Percentiles rank a stretch among this genome's conserved stretches.
Conservation (phyloP, 2,113 vertebrate species). For the Paratilapia polleni region DNA sequence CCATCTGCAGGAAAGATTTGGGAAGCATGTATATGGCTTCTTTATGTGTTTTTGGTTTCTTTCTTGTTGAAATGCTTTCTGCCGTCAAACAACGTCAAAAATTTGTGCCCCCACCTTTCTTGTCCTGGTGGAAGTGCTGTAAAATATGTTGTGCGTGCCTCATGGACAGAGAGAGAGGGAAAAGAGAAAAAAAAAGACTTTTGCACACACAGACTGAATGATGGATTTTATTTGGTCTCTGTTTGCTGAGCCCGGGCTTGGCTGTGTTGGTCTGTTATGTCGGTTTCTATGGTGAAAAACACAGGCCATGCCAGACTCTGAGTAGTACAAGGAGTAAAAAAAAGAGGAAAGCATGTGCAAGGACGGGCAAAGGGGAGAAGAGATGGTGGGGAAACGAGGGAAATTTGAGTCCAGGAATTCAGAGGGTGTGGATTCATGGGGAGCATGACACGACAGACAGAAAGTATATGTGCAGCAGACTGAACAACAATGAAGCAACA, state of each 20-base stretch:
- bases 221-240: conserved; percentile 80
- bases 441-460: conserved; percentile 44
- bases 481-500: neutral
- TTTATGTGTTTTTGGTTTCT: neutral
- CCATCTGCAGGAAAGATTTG: conserved; percentile 1
- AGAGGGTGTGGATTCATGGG: conserved; percentile 69
- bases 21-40: neutral
- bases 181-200: conserved; percentile 37
- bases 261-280: conserved; percentile 85
- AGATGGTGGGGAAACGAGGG: conserved; percentile 24
- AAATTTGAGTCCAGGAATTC: conserved; percentile 76
- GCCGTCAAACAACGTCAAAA: conserved; percentile 59
- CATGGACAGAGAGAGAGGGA: neutral
- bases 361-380: neutral
- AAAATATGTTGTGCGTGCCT: conserved; percentile 46
- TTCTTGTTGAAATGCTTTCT: conserved; percentile 26
- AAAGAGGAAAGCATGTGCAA: conserved; percentile 45
- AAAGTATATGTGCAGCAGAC: conserved; percentile 25
- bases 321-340: conserved; percentile 75
- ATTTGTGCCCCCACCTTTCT: conserved; percentile 28
- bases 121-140: conserved; percentile 45
- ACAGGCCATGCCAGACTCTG: conserved; percentile 78
- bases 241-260: conserved; percentile 84
- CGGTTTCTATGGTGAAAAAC: conserved; percentile 91
- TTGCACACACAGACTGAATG: conserved; percentile 58